A percentile compares a stretch with the other conserved stretches of the same genome.
phyloP scores from a whole-genome alignment of 2,113 vertebrate genomes.

The Sterrhoptilus dennistouni region DNA sequence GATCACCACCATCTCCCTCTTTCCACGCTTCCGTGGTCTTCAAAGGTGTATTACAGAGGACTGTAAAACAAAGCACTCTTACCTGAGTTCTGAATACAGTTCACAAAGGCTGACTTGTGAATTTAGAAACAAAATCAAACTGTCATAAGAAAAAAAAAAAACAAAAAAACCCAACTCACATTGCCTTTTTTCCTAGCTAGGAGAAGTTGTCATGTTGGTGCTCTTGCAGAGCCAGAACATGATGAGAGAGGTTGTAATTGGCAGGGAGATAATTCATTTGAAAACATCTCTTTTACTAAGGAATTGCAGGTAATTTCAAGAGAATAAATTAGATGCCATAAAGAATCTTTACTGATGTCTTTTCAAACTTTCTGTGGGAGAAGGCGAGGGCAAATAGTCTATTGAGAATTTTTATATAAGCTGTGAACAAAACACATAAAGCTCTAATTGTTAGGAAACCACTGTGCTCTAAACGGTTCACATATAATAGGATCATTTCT shows the following conservation, averaged over 20 bases:
- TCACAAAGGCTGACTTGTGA: not conserved
- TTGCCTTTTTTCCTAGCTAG: not conserved
- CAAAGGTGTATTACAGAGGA: not conserved
- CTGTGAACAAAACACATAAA: constrained; percentile 59
- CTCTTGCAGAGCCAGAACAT: not conserved
- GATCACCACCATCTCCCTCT: constrained; percentile 18
- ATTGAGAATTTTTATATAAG: constrained; percentile 60
- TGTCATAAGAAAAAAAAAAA: not conserved
- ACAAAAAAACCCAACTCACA: too few relatives aligned
- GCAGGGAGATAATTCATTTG: constrained; percentile 29
- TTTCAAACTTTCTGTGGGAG: constrained; percentile 42
- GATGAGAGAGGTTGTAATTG: not conserved
- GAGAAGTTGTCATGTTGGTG: not conserved
- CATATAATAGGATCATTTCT: constrained; percentile 52
- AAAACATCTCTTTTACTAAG: constrained; percentile 36
- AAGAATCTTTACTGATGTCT: constrained; percentile 49
- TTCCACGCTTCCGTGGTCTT: constrained; percentile 26
- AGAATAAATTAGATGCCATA: constrained; percentile 50
- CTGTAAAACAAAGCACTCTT: not conserved
- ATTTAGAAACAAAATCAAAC: not conserved
- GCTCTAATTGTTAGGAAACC: constrained; percentile 58
- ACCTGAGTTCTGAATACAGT: not conserved
- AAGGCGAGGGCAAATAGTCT: constrained; percentile 46
- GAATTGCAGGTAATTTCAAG: constrained; percentile 54
- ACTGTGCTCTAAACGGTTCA: constrained; percentile 39